Evolutionary conservation across 2,113 vertebrate species (phyloP).

Genomic region (Ammodytes marinus): DNA sequence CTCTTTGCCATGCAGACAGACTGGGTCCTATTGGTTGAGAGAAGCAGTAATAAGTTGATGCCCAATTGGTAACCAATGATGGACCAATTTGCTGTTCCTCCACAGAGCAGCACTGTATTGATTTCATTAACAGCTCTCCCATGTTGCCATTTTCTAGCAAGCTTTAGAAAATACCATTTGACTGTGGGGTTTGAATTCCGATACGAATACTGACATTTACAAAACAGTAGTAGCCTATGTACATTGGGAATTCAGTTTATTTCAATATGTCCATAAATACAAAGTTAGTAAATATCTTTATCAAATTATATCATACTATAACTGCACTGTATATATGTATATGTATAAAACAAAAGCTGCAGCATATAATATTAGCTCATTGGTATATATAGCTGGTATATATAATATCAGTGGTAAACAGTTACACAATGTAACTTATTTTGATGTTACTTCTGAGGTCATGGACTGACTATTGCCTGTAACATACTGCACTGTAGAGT

Average conservation of each 20-base stretch:
- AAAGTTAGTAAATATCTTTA: constrained; percentile 1
- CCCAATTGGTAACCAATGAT: constrained; percentile 51
- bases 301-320: neutral
- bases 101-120: constrained; percentile 36
- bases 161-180: constrained; percentile 36
- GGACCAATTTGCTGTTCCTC: constrained; percentile 48
- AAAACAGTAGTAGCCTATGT: neutral
- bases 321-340: too few species aligned
- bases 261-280: neutral
- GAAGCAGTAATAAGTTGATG: constrained; percentile 31
- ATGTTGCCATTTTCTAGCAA: constrained; percentile 38
- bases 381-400: neutral
- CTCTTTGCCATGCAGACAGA: constrained; percentile 30
- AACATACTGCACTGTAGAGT: neutral
- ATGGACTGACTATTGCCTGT: neutral
- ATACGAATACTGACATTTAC: constrained; percentile 33
- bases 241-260: neutral
- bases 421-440: neutral
- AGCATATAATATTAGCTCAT: neutral
- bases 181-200: constrained; percentile 10
- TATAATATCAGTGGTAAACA: neutral
- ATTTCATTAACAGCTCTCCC: constrained; percentile 37
- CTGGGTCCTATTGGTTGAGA: constrained; percentile 24
- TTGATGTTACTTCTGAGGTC: neutral
- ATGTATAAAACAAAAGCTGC: neutral